phyloP scores from a whole-genome alignment of 2,888 invertebrate genomes.

The Synergus gifuensis region DNA sequence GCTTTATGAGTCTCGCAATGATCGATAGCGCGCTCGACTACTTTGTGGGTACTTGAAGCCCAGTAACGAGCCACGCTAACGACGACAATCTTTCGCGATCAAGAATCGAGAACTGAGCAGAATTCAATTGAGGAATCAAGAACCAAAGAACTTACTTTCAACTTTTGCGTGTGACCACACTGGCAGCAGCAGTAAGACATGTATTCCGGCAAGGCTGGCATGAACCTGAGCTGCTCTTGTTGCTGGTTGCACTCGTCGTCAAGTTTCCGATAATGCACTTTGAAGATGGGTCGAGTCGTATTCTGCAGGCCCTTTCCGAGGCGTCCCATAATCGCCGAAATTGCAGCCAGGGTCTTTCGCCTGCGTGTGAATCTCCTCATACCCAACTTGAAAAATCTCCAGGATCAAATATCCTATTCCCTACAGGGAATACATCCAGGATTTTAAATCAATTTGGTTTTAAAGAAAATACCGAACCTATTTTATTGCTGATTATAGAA shows the following conservation, averaged over 20 bases:
- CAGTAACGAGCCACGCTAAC: constrained; percentile 31
- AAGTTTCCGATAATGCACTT: constrained; percentile 81
- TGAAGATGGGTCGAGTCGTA: constrained; percentile 78
- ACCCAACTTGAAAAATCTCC: constrained; percentile 57
- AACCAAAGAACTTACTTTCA: constrained; percentile 78
- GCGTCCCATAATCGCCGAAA: constrained; percentile 79
- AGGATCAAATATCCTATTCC: constrained; percentile 25
- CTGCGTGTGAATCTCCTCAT: constrained; percentile 76
- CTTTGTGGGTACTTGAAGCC: constrained; percentile 19
- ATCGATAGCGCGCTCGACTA: constrained; percentile 25
- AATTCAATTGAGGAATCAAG: background rate
- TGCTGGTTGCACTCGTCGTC: constrained; percentile 79
- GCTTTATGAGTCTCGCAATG: constrained; percentile 36
- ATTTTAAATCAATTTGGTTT: background rate
- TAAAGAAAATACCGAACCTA: no score
- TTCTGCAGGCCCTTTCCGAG: constrained; percentile 77
- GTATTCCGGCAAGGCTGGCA: constrained; percentile 80
- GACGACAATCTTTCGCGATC: constrained; percentile 48
- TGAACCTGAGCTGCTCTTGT: constrained; percentile 76
- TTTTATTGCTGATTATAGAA: no score
- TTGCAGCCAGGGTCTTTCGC: constrained; percentile 74
- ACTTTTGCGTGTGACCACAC: constrained; percentile 81
- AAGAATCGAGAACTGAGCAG: constrained; percentile 29
- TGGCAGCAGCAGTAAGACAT: constrained; percentile 82
- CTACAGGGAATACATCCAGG: background rate